Evolutionary conservation across 2,888 invertebrate species (phyloP).

Genomic region (Stomorhina lunata): DNA sequence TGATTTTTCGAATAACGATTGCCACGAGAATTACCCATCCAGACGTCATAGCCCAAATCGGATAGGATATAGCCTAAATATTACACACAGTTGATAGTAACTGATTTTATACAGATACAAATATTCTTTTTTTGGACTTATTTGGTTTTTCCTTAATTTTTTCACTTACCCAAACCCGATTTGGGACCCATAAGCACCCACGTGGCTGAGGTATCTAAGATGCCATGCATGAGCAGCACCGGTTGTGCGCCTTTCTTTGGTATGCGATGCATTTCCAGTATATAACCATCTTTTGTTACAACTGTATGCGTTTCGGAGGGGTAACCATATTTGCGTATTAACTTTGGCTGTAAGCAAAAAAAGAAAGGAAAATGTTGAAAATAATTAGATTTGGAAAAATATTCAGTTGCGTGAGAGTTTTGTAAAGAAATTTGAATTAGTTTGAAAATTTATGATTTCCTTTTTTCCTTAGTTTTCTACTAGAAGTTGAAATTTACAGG

Average conservation of each 20-base stretch:
- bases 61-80: constrained; percentile 79
- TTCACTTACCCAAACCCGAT: constrained; percentile 84
- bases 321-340: constrained; percentile 84
- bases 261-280: constrained; percentile 88
- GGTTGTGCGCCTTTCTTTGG: constrained; percentile 81
- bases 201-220: constrained; percentile 87
- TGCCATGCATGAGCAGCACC: constrained; percentile 85
- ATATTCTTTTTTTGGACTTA: not conserved
- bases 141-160: not conserved
- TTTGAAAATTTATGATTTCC: too few relatives aligned
- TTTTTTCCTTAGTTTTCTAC: too few relatives aligned
- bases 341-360: constrained; percentile 79
- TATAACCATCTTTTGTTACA: constrained; percentile 89
- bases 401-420: constrained; percentile 42
- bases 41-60: constrained; percentile 79
- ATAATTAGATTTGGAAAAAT: constrained; percentile 5
- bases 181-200: constrained; percentile 88
- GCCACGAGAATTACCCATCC: constrained; percentile 80
- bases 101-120: constrained; percentile 21
- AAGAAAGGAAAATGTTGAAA: not conserved
- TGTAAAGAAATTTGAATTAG: not conserved
- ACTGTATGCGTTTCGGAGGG: constrained; percentile 84
- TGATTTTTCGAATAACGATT: constrained; percentile 79
- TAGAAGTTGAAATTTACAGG: too few relatives aligned
- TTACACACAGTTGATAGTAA: not conserved